These are phyloP conservation scores for Calosoma granatense DNA, from an alignment of 1,140 invertebrate species.

Conservation along the genomic window DNA sequence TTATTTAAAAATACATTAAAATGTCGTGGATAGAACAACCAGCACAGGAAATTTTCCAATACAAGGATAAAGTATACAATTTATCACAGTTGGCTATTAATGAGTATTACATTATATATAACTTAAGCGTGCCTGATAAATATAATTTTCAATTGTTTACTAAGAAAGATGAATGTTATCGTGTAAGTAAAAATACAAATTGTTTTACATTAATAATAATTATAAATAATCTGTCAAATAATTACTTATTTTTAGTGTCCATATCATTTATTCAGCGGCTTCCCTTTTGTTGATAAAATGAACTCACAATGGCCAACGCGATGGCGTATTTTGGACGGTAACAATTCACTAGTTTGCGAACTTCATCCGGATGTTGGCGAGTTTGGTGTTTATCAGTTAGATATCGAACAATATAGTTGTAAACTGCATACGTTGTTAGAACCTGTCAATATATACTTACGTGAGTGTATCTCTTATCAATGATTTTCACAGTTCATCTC, in stretches of 20 bases:
- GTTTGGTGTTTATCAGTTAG: constrained; percentile 63
- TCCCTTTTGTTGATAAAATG: background rate
- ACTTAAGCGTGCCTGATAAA: background rate
- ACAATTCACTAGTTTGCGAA: constrained; percentile 40
- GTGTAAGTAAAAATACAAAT: too few relatives aligned
- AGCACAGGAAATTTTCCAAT: background rate
- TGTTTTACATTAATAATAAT: background rate
- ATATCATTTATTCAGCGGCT: background rate
- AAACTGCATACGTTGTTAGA: constrained; percentile 42
- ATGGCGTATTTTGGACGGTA: constrained; percentile 12
- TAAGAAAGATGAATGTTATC: background rate
- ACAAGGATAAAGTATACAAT: background rate
- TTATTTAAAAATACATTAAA: too few relatives aligned
- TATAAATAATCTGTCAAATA: background rate
- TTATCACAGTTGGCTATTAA: background rate
- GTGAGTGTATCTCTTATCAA: constrained; percentile 50
- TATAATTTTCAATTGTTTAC: background rate
- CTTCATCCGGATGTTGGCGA: constrained; percentile 48
- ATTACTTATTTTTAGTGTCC: constrained; percentile 17
- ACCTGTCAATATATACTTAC: constrained; percentile 61
- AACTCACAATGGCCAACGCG: background rate
- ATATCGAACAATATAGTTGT: constrained; percentile 43
- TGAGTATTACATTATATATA: background rate
- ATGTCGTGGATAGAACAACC: background rate
- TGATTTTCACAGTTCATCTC: too few relatives aligned